phyloP scores from a whole-genome alignment of 1,140 invertebrate species.

The Homarus americanus region DNA sequence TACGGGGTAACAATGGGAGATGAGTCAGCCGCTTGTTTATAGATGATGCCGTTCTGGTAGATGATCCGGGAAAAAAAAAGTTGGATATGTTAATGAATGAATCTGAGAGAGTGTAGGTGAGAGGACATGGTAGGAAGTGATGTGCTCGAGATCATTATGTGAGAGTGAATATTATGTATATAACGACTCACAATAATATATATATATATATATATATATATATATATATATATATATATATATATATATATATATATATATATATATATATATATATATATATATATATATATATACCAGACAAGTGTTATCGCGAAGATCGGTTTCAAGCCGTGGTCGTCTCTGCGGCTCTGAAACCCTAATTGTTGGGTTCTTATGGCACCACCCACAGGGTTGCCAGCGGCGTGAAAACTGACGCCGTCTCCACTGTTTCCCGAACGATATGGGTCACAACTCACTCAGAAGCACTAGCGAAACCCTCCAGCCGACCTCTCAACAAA shows the following conservation, averaged over 20 bases:
- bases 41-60: no score
- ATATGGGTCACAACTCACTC: no score
- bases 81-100: no score
- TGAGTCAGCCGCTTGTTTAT: no score
- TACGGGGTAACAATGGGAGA: no score
- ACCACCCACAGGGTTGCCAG: slow-evolving; percentile 5
- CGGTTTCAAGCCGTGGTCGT: slow-evolving; percentile 12
- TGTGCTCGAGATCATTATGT: no score
- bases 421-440: background rate
- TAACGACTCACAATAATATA: no score
- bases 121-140: no score
- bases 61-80: no score
- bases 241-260: slow-evolving; percentile 49
- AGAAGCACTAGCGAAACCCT: background rate
- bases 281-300: background rate
- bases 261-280: slow-evolving; percentile 31
- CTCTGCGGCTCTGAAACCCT: slow-evolving; percentile 16
- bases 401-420: background rate
- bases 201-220: slow-evolving; percentile 42
- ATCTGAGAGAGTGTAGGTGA: no score
- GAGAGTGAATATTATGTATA: no score
- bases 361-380: slow-evolving; percentile 39
- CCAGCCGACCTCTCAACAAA: background rate
- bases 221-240: slow-evolving; percentile 44
- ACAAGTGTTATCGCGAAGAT: background rate